Conservation (phyloP, 64 coral and sea anemone species). For the Actinia tenebrosa region DNA sequence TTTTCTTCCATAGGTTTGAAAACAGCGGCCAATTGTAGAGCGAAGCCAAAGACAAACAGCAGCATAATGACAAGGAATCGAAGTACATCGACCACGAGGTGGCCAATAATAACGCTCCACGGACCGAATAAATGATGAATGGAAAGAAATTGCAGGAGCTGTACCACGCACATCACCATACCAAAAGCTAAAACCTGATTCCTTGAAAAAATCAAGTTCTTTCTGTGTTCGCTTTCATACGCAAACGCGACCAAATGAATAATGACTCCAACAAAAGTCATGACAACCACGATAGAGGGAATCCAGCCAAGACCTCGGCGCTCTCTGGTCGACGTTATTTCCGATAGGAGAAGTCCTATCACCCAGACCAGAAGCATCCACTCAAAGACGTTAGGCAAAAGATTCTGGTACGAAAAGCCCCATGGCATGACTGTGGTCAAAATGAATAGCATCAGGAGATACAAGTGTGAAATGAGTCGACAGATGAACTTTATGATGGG, state of each 20-base stretch:
- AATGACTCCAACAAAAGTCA: conserved; percentile 28
- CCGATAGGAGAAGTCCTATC: conserved; percentile 70
- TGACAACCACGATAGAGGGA: conserved; percentile 46
- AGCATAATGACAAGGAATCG: conserved; percentile 79
- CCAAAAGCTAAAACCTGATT: conserved; percentile 73
- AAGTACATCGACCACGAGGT: conserved; percentile 79
- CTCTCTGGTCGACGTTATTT: conserved; percentile 57
- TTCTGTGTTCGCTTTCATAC: neutral
- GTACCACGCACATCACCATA: conserved; percentile 67
- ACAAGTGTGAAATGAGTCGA: conserved; percentile 86
- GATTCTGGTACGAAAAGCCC: conserved; percentile 41
- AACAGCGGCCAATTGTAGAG: conserved; percentile 78
- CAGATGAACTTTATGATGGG: conserved; percentile 97
- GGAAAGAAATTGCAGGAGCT: conserved; percentile 81
- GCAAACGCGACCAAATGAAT: conserved; percentile 47
- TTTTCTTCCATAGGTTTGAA: conserved; percentile 13
- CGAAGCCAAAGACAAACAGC: conserved; percentile 80
- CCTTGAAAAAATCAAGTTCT: conserved; percentile 61
- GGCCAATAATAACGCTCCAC: conserved; percentile 97
- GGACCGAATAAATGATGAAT: conserved; percentile 95
- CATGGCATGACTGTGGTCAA: conserved; percentile 85
- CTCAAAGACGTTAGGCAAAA: conserved; percentile 76
- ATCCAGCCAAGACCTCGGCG: conserved; percentile 72
- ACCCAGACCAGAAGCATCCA: conserved; percentile 82
- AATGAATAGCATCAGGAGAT: conserved; percentile 64